Base-by-base conservation (phyloP, 2,797 vertebrate genomes). In the Garrulus glandarius region DNA sequence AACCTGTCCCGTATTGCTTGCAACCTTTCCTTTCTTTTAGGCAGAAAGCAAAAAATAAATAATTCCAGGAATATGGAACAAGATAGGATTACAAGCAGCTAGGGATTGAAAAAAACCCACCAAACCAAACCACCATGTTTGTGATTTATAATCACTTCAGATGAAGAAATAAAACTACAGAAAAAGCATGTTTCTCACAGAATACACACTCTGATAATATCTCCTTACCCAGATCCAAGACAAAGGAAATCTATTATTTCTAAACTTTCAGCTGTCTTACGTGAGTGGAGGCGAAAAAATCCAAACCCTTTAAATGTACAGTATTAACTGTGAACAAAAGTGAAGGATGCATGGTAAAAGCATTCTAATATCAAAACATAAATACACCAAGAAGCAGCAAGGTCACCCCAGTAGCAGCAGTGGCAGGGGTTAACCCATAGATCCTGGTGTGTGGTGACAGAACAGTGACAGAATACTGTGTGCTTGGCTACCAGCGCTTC, bases 401-500 rank as follows among this genome's bases (percentile, higher is more conserved):
- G 47, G 49, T 65, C n/a, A 27, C 11, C 34, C 60, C 13, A 68
- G 30, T 9, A 53, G 37, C 1, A 78, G 63, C 12, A 65, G 49
- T 1, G 5, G 4, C 47, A 57, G 21, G 71, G 65, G 85, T 65
- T 86, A 78, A 92, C 11, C 3, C 4, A 2, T 6, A 36, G 16
- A 29, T 67, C 21, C 18, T 6, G 1, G 59, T 14, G 23, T 37
- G 36, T 50, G 52, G 39, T 15, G 37, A 60, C 34, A 69, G 70
- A 93, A 89, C 61, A 81, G 32, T 7, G 47, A 57, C 29, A 72
- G 65, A 92, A 95, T 26, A 20, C 19, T 78, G 63, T 55, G 60
- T 64, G 69, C 67, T 91, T 89, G 87, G 87, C 89, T 74, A 78
- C 39, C 75, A 87, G 59, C 39, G 85, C 71, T 89, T 94, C 89